Evolutionary conservation across 2,797 vertebrate genomes (phyloP).

Genomic region (Clarias laeviceps): DNA sequence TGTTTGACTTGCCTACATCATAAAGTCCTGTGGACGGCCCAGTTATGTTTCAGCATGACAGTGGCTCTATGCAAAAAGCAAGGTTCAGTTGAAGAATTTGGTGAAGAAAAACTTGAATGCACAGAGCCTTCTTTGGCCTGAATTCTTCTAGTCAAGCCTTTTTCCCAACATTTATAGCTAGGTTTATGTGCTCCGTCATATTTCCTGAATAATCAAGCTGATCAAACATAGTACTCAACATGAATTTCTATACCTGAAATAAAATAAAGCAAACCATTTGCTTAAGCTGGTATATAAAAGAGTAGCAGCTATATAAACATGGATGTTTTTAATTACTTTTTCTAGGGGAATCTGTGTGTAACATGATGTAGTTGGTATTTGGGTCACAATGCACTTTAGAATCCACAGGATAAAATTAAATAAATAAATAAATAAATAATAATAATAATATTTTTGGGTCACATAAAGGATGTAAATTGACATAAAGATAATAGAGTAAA

Average conservation of each 20-base stretch:
- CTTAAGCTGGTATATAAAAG: background rate
- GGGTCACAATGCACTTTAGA: background rate
- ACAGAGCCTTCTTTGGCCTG: background rate
- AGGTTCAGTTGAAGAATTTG: background rate
- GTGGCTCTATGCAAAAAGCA: too few species aligned
- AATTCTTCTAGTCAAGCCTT: background rate
- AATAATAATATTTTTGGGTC: background rate
- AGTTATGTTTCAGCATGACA: too few species aligned
- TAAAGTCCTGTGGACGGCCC: too few species aligned
- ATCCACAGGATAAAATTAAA: background rate
- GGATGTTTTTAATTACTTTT: background rate
- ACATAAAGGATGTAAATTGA: background rate
- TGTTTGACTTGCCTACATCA: too few species aligned
- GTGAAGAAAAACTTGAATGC: too few species aligned
- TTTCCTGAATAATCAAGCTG: background rate
- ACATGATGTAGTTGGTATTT: background rate
- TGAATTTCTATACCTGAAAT: background rate
- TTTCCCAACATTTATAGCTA: background rate
- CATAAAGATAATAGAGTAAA: background rate
- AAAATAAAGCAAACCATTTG: background rate
- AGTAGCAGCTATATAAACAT: background rate
- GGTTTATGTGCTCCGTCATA: background rate
- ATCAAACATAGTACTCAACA: background rate
- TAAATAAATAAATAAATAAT: too few species aligned
- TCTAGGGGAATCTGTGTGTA: background rate